Evolutionary conservation across 2,888 invertebrate species (phyloP), one percentile per base, ranked within the genome.

Genomic region (Leptinotarsa tumamoca): DNA sequence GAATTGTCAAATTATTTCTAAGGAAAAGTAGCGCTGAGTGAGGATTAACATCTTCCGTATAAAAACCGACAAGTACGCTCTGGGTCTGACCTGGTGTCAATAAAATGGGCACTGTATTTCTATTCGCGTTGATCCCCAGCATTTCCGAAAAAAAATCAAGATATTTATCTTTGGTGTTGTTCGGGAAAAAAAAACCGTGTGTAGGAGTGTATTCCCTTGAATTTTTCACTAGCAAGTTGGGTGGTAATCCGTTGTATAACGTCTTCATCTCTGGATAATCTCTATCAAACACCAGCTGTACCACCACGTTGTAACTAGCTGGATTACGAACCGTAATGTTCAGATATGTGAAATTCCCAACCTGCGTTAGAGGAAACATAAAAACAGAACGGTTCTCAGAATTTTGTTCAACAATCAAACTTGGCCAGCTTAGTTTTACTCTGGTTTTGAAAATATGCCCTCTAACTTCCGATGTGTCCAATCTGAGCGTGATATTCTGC

Each of bases 1-100:
- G 88, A 54, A 97, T 93, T 0, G 98, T 99, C 85, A 99, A 90
- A 88, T 99, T 99, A 88, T 98, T 99, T 83, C 98, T 94, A 87
- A 93, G 86, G 81, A 91, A 90, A 15, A 92, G 85, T 76, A 90
- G 87, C 0, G 91, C 89, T 61, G 90, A 88, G 82, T 90, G 89
- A 23, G 89, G 82, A 50, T 86, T 86, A 4, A 90, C 82, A 73
- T 86, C 86, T 52, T 84, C 81, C 27, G 91, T 91, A 80, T 87
- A 83, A 86, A 92, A 92, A 33, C 87, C 89, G 5, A 92, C 82
- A 71, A 85, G 85, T 5, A 92, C 83, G 74, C 90, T 90, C 49
- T 90, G 82, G 83, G 89, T 89, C 18, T 90, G 91, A 70, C 90
- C 91, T 21, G 94, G 93, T 80, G 89, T 89, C 83, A 95, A 88